phyloP scores from a whole-genome alignment of 2,113 vertebrate species.

The Otis tarda region DNA sequence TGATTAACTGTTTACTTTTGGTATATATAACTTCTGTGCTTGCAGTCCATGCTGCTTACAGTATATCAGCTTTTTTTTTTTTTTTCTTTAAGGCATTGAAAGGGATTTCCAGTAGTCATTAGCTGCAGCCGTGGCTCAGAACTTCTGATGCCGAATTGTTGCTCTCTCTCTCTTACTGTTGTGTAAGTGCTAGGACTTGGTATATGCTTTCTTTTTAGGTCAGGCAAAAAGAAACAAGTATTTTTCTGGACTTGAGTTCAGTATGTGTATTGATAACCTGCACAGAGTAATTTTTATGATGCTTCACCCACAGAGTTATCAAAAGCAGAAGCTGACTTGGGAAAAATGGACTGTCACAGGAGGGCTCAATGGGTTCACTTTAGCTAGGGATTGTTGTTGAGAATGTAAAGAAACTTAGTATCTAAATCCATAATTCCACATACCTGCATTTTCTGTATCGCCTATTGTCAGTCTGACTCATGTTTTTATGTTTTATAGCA shows the following conservation, averaged over 20 bases:
- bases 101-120: neutral
- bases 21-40: neutral
- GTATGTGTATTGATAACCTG: neutral
- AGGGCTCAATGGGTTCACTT: neutral
- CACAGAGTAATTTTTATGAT: neutral
- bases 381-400: neutral
- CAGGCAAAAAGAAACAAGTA: neutral
- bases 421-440: neutral
- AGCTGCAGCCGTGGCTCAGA: neutral
- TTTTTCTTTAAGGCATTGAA: neutral
- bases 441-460: neutral
- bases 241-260: neutral
- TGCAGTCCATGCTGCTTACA: neutral
- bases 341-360: neutral
- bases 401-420: neutral
- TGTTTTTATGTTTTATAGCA: neutral
- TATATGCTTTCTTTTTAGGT: neutral
- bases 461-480: neutral
- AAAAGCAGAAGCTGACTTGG: neutral
- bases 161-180: neutral
- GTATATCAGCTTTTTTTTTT: neutral
- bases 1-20: neutral
- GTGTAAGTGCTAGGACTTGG: neutral
- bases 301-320: neutral
- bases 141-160: neutral